A percentile compares a stretch with the other conserved stretches of the same genome.
Evolutionary conservation across 2,888 invertebrate genomes (phyloP).

Genomic region (Sarcophaga carnaria): DNA sequence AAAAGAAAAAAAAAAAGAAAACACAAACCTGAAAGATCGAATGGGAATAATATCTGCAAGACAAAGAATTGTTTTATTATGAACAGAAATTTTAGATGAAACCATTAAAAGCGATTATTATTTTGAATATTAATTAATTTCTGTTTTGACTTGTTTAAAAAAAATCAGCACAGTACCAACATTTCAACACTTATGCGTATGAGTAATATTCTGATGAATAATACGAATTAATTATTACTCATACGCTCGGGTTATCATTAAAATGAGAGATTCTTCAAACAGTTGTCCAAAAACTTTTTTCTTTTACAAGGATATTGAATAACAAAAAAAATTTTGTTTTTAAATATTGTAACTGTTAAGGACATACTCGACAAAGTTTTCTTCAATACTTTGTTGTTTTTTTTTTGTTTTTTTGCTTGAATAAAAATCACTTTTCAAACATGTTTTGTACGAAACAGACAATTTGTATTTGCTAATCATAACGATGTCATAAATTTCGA

Average conservation of each 20-base stretch:
- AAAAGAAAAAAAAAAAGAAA: no score
- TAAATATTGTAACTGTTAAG: background rate
- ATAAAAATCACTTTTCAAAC: background rate
- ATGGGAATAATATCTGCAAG: background rate
- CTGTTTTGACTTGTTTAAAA: no score
- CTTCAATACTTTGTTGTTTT: no score
- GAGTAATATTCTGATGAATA: background rate
- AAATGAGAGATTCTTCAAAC: background rate
- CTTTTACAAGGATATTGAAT: no score
- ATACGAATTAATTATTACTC: conserved; percentile 8
- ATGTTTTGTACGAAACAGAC: background rate
- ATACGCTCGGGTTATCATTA: background rate
- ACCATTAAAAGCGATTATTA: no score
- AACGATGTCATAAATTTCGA: background rate
- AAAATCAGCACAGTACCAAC: background rate
- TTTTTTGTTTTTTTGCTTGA: background rate
- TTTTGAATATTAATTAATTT: no score
- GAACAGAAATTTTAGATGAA: no score
- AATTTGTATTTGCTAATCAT: conserved; percentile 8
- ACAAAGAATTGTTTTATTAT: no score
- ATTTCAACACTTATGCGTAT: background rate
- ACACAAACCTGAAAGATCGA: no score
- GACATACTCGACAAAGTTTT: no score
- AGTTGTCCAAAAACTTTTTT: no score
- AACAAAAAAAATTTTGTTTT: background rate